Evolutionary conservation across 2,888 invertebrate species (phyloP), one percentile per base, ranked within the genome.

Genomic region (Pammene aurita): DNA sequence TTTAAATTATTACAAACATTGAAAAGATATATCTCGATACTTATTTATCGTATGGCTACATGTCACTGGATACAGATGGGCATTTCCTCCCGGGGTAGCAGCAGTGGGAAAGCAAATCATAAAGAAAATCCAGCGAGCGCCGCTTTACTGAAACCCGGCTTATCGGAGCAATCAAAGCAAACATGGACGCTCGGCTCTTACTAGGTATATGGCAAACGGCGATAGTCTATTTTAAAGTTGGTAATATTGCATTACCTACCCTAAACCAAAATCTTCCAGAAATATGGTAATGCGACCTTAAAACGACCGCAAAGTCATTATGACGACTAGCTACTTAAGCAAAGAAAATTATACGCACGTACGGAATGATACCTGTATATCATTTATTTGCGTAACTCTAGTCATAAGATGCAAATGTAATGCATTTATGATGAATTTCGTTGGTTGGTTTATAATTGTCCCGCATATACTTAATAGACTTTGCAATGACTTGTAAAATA

Each of bases 281-380:
- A 41, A 41, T 41, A 44, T n/a, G n/a, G 11, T 1, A 0, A 58
- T 44, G 44, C 18, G 26, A 14, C 7, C 1, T 55, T 10, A 41
- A 16, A 38, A 5, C 14, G 11, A 57, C 57, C 42, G 57, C 57
- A 44, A 57, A 18, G n/a, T 38, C 56, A 57, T 57, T 57, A 57
- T 41, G 7, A 38, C 16, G 26, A n/a, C 18, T 26, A 5, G 7
- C 13, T 42, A 0, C 13, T 16, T 10, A 38, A 35, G 11, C 6
- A 11, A 44, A 5, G 5, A n/a, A 44, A 44, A 55, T 54, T 42
- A 7, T 42, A 57, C 0, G 58, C 58, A 42, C 26, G 16, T 44
- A 34, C 44, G 9, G 7, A 34, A 26, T 42, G 57, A 26, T 26
- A 26, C 57, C 10, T 18, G 13, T 57, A 9, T 6, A 34, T 35